Conservation (phyloP, 2,797 vertebrate species). For the Coracias cyanogaster region DNA sequence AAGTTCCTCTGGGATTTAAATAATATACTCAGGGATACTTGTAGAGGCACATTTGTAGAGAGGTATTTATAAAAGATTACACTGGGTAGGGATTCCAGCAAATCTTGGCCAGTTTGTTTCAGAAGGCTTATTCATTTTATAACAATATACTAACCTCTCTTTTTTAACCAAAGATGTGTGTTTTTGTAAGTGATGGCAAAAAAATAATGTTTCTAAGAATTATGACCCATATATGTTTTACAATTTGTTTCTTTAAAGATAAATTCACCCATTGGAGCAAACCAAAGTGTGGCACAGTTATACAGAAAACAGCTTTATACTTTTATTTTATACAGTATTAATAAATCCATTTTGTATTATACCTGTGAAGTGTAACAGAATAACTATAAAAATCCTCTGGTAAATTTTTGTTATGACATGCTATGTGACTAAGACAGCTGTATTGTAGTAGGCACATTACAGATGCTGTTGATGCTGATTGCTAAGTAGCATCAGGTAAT, state of each 20-base stretch:
- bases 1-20: slow-evolving; percentile 44
- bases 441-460: not conserved
- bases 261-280: slow-evolving; percentile 5
- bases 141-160: not conserved
- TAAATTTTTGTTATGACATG: not conserved
- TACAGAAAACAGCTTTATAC: not conserved
- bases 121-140: not conserved
- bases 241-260: slow-evolving; percentile 3
- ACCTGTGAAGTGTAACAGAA: slow-evolving; percentile 11
- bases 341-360: slow-evolving; percentile 19
- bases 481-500: not conserved
- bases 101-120: not conserved
- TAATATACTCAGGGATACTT: slow-evolving; percentile 1
- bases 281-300: not conserved
- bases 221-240: not conserved
- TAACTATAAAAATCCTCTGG: slow-evolving; percentile 5
- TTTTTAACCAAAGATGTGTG: not conserved
- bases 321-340: slow-evolving; percentile 39
- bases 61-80: slow-evolving; percentile 29
- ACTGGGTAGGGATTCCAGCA: not conserved
- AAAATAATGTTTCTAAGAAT: not conserved
- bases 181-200: not conserved
- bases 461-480: not conserved
- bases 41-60: slow-evolving; percentile 15
- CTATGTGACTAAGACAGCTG: slow-evolving; percentile 5